Evolutionary conservation across 2,797 vertebrate species (phyloP), one percentile per base, ranked within the genome.

Genomic region (Aplochiton taeniatus): DNA sequence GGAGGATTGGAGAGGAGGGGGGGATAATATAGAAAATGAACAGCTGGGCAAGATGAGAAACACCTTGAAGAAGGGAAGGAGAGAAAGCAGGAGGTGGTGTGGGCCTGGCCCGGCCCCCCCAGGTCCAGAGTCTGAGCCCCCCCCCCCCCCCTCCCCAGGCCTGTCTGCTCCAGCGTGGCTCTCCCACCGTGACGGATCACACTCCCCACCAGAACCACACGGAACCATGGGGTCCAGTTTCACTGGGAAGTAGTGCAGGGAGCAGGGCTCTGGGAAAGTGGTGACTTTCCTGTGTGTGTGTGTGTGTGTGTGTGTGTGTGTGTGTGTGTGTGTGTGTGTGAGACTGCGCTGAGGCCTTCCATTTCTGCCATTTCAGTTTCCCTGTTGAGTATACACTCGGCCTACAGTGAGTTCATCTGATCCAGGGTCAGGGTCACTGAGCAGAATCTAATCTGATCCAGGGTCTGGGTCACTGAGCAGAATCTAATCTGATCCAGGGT

Each of bases 131-230:
- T 61, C 51, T 50, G 51, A 1, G n/a, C 57, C n/a, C 55, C 69
- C 31, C 2, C 31, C 13, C 6, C 14, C 60, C 31, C 57, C n/a
- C 55, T 68, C 31, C 2, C 31, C 13, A 6, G 16, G 62, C 31
- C 61, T 46, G 72, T 75, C 74, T 83, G 78, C 54, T 69, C 70
- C 51, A 18, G 69, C 69, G 70, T 52, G 74, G 60, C 62, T 18
- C 63, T 9, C 49, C 11, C 63, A 55, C 19, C 13, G 19, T 65
- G 71, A 82, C 20, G 42, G 66, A 69, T 76, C 65, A 20, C 73
- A 69, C 64, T 57, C 61, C 18, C 42, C 46, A 50, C 62, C 11
- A 52, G 55, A 53, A 65, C 58, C 68, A 55, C 1, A 18, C 50
- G 41, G 67, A 74, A 69, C 73, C 72, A 73, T 54, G 19, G 55